A percentile compares a stretch with the other conserved stretches of the same genome.
Conservation (phyloP, 30 jellyfish, hydroid and myxozoan genomes). For the Turritopsis rubra region DNA sequence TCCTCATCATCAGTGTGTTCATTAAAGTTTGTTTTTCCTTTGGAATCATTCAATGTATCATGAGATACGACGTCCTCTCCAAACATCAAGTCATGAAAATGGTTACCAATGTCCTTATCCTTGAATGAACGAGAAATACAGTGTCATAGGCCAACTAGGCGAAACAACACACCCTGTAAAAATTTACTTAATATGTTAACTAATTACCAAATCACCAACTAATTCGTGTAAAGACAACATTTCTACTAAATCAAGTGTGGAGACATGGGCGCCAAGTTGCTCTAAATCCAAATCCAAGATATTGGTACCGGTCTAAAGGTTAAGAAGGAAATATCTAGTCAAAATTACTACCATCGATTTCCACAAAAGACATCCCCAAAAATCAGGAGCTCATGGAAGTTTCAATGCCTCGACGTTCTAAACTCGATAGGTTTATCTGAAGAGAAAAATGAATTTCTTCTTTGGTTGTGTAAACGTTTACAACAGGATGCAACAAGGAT, state of each 20-base stretch:
- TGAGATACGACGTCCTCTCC: neutral
- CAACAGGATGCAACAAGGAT: no score
- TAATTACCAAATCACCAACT: neutral
- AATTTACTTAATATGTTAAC: neutral
- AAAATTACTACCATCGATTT: neutral
- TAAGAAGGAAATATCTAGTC: neutral
- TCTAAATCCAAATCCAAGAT: constrained; percentile 1
- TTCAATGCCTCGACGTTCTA: no score
- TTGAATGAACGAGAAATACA: neutral
- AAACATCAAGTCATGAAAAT: neutral
- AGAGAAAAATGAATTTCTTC: neutral
- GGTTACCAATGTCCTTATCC: neutral
- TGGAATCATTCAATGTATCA: neutral
- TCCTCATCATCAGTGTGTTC: neutral
- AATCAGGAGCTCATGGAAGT: no score
- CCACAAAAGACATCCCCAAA: no score
- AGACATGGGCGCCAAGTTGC: neutral
- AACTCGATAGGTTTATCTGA: neutral
- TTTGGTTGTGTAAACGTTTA: neutral
- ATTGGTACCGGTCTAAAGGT: neutral
- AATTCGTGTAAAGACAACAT: neutral
- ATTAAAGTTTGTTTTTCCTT: no score
- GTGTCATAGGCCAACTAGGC: neutral
- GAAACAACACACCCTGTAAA: neutral
- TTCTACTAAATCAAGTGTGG: neutral